Conservation (phyloP, 1,140 invertebrate species). For the Leptinotarsa defecta region DNA sequence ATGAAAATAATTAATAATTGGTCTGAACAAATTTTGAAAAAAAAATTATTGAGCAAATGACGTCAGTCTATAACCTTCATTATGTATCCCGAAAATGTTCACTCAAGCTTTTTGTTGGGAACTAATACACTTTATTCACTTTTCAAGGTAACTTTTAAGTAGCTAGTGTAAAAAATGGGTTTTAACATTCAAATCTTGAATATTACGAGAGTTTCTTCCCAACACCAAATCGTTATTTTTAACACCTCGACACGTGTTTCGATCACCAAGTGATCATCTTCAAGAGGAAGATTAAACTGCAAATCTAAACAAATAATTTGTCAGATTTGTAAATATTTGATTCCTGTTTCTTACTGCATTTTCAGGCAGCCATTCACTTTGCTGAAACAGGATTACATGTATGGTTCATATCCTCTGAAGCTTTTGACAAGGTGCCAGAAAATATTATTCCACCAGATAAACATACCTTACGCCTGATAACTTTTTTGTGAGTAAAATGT, state of each 20-base stretch:
- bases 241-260: too few species aligned
- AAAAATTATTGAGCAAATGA: too few species aligned
- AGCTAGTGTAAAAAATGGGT: constrained; percentile 13
- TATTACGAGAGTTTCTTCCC: too few species aligned
- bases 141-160: constrained; percentile 32
- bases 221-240: too few species aligned
- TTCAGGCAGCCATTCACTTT: constrained; percentile 43
- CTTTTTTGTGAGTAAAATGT: constrained; percentile 45
- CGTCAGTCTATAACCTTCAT: too few species aligned
- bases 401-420: constrained; percentile 46
- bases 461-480: constrained; percentile 45
- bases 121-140: constrained; percentile 34
- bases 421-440: constrained; percentile 41
- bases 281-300: too few species aligned
- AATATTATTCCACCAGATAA: constrained; percentile 41
- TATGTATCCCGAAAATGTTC: constrained; percentile 28
- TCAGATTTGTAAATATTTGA: constrained; percentile 21
- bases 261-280: too few species aligned
- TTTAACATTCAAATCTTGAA: not conserved
- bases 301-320: not conserved
- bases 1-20: too few species aligned
- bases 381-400: constrained; percentile 43
- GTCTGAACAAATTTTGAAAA: too few species aligned
- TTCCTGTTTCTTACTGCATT: constrained; percentile 7
- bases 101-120: constrained; percentile 24